A percentile compares a stretch with the other conserved stretches of the same genome.
Conservation (phyloP, 2,797 vertebrate species). For the Hyperoplus immaculatus region DNA sequence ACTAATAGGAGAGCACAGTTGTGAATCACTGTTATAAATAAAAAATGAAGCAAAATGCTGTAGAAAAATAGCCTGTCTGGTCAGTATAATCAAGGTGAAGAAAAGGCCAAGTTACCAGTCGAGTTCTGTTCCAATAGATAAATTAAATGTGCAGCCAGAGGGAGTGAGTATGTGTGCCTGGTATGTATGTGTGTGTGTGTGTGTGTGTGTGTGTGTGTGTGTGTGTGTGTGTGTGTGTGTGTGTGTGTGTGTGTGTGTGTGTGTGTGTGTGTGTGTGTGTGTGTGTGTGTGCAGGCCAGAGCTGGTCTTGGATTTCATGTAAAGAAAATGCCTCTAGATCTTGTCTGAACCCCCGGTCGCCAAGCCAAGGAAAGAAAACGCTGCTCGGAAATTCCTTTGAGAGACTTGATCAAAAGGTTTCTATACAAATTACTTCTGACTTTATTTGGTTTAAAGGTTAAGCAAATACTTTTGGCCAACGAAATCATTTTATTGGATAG, state of each 20-base stretch:
- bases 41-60: conserved; percentile 39
- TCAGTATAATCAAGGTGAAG: conserved; percentile 48
- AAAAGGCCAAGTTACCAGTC: conserved; percentile 45
- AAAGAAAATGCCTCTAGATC: conserved; percentile 65
- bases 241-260: conserved; percentile 50
- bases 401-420: conserved; percentile 57
- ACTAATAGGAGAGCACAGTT: conserved; percentile 41
- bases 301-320: conserved; percentile 67
- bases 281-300: conserved; percentile 56
- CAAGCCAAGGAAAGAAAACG: conserved; percentile 56
- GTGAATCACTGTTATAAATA: conserved; percentile 63
- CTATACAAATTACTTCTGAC: conserved; percentile 36
- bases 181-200: conserved; percentile 39
- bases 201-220: conserved; percentile 43
- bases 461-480: background rate
- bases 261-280: conserved; percentile 32
- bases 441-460: conserved; percentile 27
- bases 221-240: conserved; percentile 26
- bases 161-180: conserved; percentile 49
- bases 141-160: conserved; percentile 54
- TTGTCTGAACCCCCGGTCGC: conserved; percentile 56
- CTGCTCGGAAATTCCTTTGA: conserved; percentile 40
- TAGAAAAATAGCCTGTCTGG: conserved; percentile 30
- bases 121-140: conserved; percentile 54
- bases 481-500: conserved; percentile 9